phyloP scores from a whole-genome alignment of 2,113 vertebrate species.

The Panurus biarmicus region DNA sequence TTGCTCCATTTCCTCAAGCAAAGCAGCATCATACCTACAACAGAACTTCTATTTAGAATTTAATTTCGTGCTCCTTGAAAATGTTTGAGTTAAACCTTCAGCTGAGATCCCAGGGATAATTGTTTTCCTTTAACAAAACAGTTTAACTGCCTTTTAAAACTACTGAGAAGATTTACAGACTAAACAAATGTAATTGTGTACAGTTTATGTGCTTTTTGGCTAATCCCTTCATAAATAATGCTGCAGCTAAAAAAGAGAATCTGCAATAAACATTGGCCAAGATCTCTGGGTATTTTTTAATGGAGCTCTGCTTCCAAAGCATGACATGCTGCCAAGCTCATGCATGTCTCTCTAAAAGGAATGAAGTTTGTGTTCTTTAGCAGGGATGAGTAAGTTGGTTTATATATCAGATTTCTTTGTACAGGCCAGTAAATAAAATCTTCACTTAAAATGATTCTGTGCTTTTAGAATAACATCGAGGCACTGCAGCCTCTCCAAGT shows the following conservation, averaged over 20 bases:
- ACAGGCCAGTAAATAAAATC: background rate
- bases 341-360: background rate
- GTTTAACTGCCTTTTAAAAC: constrained; percentile 19
- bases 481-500: background rate
- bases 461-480: constrained; percentile 1
- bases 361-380: background rate
- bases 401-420: background rate
- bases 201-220: constrained; percentile 3
- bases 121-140: constrained; percentile 30
- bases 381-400: background rate
- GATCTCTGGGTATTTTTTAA: background rate
- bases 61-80: background rate
- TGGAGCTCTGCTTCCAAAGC: background rate
- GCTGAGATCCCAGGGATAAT: background rate
- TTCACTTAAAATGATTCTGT: background rate
- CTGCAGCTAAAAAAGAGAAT: background rate
- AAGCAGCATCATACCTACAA: background rate
- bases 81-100: background rate
- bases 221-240: constrained; percentile 18
- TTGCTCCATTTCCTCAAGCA: background rate
- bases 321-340: background rate
- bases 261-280: background rate
- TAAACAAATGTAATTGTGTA: constrained; percentile 28
- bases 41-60: background rate
- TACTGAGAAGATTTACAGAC: constrained; percentile 26